Evolutionary conservation across 2,888 invertebrate genomes (phyloP).

Genomic region (Eumerus sabulonum): DNA sequence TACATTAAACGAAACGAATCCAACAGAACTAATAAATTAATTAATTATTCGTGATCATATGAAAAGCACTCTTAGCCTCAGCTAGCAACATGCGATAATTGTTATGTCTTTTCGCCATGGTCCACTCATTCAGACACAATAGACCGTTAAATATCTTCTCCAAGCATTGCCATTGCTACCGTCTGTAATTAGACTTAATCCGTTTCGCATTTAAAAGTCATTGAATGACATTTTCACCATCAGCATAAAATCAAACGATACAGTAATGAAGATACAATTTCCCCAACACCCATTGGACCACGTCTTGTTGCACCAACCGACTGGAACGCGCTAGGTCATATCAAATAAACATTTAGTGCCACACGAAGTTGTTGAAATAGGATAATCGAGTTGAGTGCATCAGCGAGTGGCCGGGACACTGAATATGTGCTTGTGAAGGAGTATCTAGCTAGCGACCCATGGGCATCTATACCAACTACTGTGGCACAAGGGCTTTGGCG

Average conservation of each 20-base stretch:
- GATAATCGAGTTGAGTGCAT: no score
- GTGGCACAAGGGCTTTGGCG: constrained; percentile 33
- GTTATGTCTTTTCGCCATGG: no score
- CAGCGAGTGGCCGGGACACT: no score
- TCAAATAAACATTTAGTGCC: constrained; percentile 55
- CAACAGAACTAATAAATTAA: no score
- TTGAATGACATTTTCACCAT: constrained; percentile 36
- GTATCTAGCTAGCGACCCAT: constrained; percentile 4
- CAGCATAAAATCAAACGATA: constrained; percentile 52
- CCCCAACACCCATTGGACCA: constrained; percentile 31
- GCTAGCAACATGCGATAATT: no score
- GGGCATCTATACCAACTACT: constrained; percentile 16
- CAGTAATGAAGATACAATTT: constrained; percentile 48
- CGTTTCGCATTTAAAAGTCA: constrained; percentile 40
- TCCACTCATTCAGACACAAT: no score
- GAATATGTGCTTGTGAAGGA: background rate
- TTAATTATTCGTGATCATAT: no score
- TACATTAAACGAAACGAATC: no score
- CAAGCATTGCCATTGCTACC: background rate
- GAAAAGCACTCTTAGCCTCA: no score
- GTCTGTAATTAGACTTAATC: constrained; percentile 19
- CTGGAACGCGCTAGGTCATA: constrained; percentile 27
- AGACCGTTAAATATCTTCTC: no score
- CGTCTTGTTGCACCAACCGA: constrained; percentile 42
- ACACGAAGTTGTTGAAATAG: constrained; percentile 3